phyloP scores from a whole-genome alignment of 2,888 invertebrate species.

The Clostera curtula region DNA sequence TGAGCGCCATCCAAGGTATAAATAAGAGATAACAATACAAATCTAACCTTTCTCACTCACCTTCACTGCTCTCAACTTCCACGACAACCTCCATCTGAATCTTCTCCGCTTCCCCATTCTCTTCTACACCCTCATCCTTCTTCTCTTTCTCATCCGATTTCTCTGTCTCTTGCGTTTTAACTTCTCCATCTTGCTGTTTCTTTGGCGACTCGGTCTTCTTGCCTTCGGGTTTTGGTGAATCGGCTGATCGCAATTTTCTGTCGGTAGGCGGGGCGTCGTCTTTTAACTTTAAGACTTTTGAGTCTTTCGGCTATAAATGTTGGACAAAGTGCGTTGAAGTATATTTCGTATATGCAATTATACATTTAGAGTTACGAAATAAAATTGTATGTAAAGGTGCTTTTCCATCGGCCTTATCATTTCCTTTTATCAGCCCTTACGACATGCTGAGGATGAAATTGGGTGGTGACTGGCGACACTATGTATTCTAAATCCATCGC shows the following conservation, averaged over 20 bases:
- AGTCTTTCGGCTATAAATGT: slow-evolving; percentile 49
- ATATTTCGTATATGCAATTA: no score
- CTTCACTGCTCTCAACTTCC: slow-evolving; percentile 37
- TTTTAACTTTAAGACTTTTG: slow-evolving; percentile 50
- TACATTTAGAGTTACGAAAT: no score
- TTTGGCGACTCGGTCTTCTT: slow-evolving; percentile 16
- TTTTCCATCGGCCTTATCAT: no score
- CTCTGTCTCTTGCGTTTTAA: slow-evolving; percentile 11
- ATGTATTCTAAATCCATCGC: no score
- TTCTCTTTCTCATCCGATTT: slow-evolving; percentile 8
- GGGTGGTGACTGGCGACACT: no score
- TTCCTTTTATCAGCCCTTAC: no score
- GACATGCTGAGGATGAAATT: no score
- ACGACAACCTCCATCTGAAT: slow-evolving; percentile 36
- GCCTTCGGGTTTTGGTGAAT: slow-evolving; percentile 44
- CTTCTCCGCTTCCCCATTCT: slow-evolving; percentile 16
- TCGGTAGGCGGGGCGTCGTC: slow-evolving; percentile 42
- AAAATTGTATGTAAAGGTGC: no score
- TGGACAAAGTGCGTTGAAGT: neutral
- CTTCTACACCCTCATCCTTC: slow-evolving; percentile 20
- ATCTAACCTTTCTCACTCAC: slow-evolving; percentile 26
- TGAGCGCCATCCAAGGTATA: no score
- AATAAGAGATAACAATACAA: slow-evolving; percentile 7
- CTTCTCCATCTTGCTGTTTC: slow-evolving; percentile 12
- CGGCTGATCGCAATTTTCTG: slow-evolving; percentile 50